Conservation (phyloP, 1,140 invertebrate species). For the Drosophila prosaltans region DNA sequence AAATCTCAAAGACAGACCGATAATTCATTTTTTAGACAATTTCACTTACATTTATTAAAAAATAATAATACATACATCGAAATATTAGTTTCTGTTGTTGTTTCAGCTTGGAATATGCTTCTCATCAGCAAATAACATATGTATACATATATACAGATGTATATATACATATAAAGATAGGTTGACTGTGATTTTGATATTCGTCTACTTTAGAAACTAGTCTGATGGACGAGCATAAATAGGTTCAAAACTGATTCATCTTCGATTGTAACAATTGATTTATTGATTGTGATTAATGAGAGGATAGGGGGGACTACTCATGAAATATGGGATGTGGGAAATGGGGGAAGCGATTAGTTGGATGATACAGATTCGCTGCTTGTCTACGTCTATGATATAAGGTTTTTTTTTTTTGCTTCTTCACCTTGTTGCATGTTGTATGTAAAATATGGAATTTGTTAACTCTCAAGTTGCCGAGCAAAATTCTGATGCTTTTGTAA, state of each 20-base stretch:
- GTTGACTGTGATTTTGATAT: neutral
- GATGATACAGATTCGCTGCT: slow-evolving; percentile 23
- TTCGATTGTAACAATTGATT: slow-evolving; percentile 11
- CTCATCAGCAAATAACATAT: neutral
- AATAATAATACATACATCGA: slow-evolving; percentile 73
- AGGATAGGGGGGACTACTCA: neutral
- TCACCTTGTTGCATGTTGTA: slow-evolving; percentile 23
- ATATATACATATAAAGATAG: neutral
- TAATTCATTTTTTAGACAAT: slow-evolving; percentile 19
- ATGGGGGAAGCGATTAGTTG: neutral
- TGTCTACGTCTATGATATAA: slow-evolving; percentile 12
- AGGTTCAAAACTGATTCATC: neutral
- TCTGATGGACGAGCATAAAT: slow-evolving; percentile 9
- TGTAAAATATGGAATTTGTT: slow-evolving; percentile 58
- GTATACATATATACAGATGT: neutral
- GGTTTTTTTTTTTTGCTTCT: slow-evolving; percentile 21
- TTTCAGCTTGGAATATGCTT: slow-evolving; percentile 26
- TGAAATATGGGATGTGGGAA: slow-evolving; percentile 14
- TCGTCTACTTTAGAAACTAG: neutral
- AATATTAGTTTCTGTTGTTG: slow-evolving; percentile 56
- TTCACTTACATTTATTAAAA: slow-evolving; percentile 69
- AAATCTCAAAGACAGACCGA: neutral
- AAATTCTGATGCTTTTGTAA: slow-evolving; percentile 20
- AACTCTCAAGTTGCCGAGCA: slow-evolving; percentile 51
- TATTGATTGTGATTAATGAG: neutral